A percentile compares a stretch with the other conserved stretches of the same genome.
These are phyloP conservation scores for Acleris laterana DNA, from an alignment of 2,888 invertebrate species.

Conservation along the genomic window DNA sequence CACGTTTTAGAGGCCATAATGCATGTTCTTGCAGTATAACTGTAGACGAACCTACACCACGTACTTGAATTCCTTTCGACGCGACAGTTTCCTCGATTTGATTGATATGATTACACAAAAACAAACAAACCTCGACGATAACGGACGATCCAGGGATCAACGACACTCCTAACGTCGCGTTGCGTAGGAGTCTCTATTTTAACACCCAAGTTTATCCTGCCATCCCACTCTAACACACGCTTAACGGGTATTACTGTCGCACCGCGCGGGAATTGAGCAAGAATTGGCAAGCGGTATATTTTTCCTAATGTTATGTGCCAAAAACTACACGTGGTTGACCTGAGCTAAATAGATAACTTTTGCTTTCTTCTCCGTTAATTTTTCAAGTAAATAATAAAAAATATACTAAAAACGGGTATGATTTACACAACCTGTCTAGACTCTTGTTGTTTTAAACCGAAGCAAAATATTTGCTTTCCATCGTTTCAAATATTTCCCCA, in stretches of 20 bases:
- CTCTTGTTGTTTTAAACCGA: conserved; percentile 8
- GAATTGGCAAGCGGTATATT: conserved; percentile 73
- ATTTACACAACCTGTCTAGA: not conserved
- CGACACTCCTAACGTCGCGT: conserved; percentile 64
- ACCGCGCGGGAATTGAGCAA: conserved; percentile 65
- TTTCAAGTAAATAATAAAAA: no score
- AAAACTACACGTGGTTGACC: conserved; percentile 74
- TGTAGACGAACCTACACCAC: conserved; percentile 9
- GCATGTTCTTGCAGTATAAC: no score
- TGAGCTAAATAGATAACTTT: conserved; percentile 48
- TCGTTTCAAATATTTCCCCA: conserved; percentile 6
- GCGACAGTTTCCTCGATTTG: conserved; percentile 27
- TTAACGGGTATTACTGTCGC: conserved; percentile 50
- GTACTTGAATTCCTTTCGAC: conserved; percentile 20
- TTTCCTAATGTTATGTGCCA: conserved; percentile 65
- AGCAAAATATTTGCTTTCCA: conserved; percentile 8
- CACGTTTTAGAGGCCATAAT: no score
- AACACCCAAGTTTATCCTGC: conserved; percentile 61
- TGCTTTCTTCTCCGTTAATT: conserved; percentile 10
- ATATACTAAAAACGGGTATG: no score
- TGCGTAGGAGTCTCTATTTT: conserved; percentile 82
- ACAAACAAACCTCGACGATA: conserved; percentile 58
- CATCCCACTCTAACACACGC: conserved; percentile 50
- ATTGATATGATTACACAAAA: conserved; percentile 56
- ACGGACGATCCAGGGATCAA: conserved; percentile 72